These are phyloP conservation scores for Eurytoma californica DNA, from an alignment of 2,888 invertebrate species.

Conservation along the genomic window DNA sequence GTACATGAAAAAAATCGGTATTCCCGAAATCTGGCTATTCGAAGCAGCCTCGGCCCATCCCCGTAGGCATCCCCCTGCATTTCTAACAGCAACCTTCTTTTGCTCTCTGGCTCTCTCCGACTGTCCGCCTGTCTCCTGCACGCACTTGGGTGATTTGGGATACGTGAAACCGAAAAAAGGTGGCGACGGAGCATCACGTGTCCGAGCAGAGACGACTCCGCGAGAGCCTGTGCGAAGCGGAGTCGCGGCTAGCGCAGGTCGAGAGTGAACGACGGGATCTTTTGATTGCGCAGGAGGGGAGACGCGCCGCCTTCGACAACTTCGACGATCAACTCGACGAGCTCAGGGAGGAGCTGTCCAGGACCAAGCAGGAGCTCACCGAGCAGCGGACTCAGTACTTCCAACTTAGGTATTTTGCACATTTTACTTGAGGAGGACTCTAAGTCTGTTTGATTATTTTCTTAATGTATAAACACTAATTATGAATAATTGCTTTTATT, in stretches of 20 bases:
- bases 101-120: conserved; percentile 11
- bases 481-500: too few relatives aligned
- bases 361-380: conserved; percentile 77
- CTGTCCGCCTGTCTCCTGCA: conserved; percentile 6
- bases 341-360: conserved; percentile 76
- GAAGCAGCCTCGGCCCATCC: too few relatives aligned
- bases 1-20: too few relatives aligned
- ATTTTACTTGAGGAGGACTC: too few relatives aligned
- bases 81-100: neutral
- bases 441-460: too few relatives aligned
- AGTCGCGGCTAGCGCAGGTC: conserved; percentile 76
- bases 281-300: conserved; percentile 76
- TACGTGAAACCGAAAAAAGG: conserved; percentile 58
- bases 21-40: too few relatives aligned
- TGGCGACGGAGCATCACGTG: conserved; percentile 75
- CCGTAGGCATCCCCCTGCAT: neutral
- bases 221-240: conserved; percentile 76
- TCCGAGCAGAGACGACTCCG: conserved; percentile 76
- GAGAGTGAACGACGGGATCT: conserved; percentile 79
- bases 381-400: conserved; percentile 77
- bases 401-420: conserved; percentile 77
- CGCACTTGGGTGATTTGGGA: neutral
- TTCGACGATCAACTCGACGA: conserved; percentile 79
- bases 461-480: too few relatives aligned
- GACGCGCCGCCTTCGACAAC: conserved; percentile 76